Conservation (phyloP, 2,113 vertebrate species). For the Eonycteris spelaea region DNA sequence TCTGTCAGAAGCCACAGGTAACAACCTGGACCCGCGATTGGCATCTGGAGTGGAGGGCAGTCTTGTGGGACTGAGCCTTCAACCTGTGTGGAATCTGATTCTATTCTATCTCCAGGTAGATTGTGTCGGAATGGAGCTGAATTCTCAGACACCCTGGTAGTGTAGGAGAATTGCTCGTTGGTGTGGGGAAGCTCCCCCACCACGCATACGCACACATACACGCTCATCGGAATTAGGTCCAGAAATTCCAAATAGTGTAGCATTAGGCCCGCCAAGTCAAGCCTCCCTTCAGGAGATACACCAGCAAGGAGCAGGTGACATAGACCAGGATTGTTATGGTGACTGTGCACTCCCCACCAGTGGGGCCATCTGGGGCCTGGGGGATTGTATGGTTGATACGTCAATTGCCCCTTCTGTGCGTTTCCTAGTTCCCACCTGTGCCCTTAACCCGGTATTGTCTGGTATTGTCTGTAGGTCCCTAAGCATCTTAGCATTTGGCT, state of each 20-base stretch:
- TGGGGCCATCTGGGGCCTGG: neutral
- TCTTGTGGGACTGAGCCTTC: neutral
- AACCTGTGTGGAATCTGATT: neutral
- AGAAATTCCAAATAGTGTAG: neutral
- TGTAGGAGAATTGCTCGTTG: neutral
- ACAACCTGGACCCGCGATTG: neutral
- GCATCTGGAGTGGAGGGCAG: neutral
- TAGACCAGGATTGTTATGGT: neutral
- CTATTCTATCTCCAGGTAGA: neutral
- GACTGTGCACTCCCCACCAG: neutral
- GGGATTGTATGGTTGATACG: fast-evolving
- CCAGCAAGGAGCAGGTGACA: neutral
- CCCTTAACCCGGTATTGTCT: neutral
- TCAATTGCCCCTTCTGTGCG: no score
- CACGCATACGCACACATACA: no score
- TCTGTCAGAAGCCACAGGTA: neutral
- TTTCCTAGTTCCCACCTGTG: neutral
- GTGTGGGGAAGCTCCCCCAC: neutral
- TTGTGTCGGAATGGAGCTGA: neutral
- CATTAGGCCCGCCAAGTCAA: neutral
- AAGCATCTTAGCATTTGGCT: neutral
- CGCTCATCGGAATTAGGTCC: neutral
- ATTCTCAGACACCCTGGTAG: neutral
- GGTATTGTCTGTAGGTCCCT: neutral
- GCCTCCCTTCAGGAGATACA: neutral